phyloP scores from a whole-genome alignment of 2,888 invertebrate species.

The Drosophila tanythrix region DNA sequence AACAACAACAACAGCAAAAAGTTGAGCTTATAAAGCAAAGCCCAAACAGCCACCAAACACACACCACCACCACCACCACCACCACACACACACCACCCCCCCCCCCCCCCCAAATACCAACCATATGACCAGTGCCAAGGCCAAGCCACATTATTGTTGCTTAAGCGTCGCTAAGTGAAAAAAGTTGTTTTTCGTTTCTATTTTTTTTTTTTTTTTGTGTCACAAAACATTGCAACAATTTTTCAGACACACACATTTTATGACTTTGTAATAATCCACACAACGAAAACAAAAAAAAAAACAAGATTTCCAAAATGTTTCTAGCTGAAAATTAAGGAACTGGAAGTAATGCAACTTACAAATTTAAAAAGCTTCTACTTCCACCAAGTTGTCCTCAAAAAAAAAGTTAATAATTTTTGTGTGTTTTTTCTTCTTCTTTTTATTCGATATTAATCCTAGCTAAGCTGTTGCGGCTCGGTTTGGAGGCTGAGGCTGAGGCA shows the following conservation, averaged over 20 bases:
- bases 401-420: neutral
- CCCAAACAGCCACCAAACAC: conserved; percentile 17
- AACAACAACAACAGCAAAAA: conserved; percentile 20
- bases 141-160: conserved; percentile 48
- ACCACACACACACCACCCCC: neutral
- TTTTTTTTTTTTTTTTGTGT: neutral
- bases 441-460: neutral
- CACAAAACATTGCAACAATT: conserved; percentile 33
- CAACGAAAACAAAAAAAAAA: neutral
- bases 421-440: neutral
- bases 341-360: neutral
- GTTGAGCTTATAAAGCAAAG: conserved; percentile 61
- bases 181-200: conserved; percentile 43
- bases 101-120: neutral
- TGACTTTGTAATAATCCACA: conserved; percentile 5
- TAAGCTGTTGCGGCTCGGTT: neutral
- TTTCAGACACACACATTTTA: conserved; percentile 7
- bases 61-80: neutral
- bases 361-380: neutral
- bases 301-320: neutral
- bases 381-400: neutral
- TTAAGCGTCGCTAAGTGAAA: conserved; percentile 65
- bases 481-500: neutral
- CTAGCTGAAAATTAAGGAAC: neutral
- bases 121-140: neutral